phyloP scores from a whole-genome alignment of 2,797 vertebrate genomes.

The Karalla daura region DNA sequence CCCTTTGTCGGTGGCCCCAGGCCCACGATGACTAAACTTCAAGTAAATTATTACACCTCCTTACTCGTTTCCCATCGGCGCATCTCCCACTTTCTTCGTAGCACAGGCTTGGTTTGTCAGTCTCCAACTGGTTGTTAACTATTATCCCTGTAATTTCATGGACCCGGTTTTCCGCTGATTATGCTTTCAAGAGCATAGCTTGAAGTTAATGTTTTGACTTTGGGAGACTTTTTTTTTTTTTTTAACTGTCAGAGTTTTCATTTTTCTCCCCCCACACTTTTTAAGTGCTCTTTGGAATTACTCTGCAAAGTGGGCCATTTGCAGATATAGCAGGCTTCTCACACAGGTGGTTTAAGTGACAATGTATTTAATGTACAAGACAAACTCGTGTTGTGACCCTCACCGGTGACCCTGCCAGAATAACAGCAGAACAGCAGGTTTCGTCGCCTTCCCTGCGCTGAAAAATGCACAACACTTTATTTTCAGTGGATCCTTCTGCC shows the following conservation, averaged over 20 bases:
- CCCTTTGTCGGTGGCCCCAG: conserved; percentile 93
- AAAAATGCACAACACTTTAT: conserved; percentile 34
- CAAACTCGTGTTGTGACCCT: conserved; percentile 1
- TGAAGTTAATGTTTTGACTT: conserved; percentile 53
- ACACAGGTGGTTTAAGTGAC: conserved; percentile 3
- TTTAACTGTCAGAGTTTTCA: conserved; percentile 33
- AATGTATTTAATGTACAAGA: conserved; percentile 12
- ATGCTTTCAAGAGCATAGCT: conserved; percentile 39
- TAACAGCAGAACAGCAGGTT: conserved; percentile 2
- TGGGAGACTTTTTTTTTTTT: conserved; percentile 42
- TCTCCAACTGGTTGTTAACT: conserved; percentile 68
- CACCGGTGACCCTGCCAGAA: conserved; percentile 4
- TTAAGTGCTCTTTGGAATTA: conserved; percentile 44
- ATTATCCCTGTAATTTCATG: conserved; percentile 67
- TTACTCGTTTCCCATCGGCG: conserved; percentile 28
- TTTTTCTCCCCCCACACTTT: conserved; percentile 24
- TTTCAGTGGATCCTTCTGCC: conserved; percentile 37
- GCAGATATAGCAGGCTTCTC: conserved; percentile 4
- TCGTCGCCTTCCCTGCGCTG: conserved; percentile 10
- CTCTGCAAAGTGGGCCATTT: conserved; percentile 34
- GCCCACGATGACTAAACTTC: conserved; percentile 95
- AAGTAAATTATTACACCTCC: conserved; percentile 84
- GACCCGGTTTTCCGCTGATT: conserved; percentile 53
- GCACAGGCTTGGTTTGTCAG: conserved; percentile 46
- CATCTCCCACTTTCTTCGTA: conserved; percentile 33